Base-by-base conservation (phyloP, 1,140 invertebrate species). In the Oncopodura yosiiana region DNA sequence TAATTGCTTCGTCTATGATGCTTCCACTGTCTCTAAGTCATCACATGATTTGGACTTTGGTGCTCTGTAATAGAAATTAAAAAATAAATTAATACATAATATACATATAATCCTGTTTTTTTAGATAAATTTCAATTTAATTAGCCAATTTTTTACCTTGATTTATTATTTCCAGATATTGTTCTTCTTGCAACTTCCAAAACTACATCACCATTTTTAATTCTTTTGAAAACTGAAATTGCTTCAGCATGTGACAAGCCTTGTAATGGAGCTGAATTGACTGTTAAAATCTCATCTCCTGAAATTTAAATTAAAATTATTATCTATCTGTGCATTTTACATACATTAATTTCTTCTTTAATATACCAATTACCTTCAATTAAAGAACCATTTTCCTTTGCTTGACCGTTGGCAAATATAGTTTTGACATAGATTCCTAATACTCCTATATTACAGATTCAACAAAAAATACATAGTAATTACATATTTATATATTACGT, bases 381-480 rank as follows among this genome's bases (percentile, higher is more conserved):
- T 44, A 93, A 75, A 60, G 77, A 79, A 46, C 84, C 84, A 67
- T 81, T 78, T 63, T 89, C 84, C 11, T 87, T 83, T 19, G 88
- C 87, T 73, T 92, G 83, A 12, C 90, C 90, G 62, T 81, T 81
- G 2, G 87, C 83, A 69, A 90, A 90, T 11, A 94, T 82, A 1
- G 87, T 89, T 71, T 92, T 89, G 1, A 94, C 86, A 71, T 86
- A 92, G 64, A 93, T 92, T 14, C 88, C 88, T 79, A 93, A n/a
- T n/a, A n/a, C n/a, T n/a, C n/a, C n/a, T n/a, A n/a, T n/a, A n/a
- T n/a, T n/a, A n/a, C n/a, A n/a, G 86, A 42, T 54, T 8, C 6
- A 34, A 34, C 6, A 8, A 34, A 34, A 34, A 34, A 8, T 34
- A 34, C 6, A 34, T 8, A 34, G 14, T 8, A 34, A 34, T 34